Evolutionary conservation across 1,140 invertebrate species (phyloP).

Genomic region (Solen grandis): DNA sequence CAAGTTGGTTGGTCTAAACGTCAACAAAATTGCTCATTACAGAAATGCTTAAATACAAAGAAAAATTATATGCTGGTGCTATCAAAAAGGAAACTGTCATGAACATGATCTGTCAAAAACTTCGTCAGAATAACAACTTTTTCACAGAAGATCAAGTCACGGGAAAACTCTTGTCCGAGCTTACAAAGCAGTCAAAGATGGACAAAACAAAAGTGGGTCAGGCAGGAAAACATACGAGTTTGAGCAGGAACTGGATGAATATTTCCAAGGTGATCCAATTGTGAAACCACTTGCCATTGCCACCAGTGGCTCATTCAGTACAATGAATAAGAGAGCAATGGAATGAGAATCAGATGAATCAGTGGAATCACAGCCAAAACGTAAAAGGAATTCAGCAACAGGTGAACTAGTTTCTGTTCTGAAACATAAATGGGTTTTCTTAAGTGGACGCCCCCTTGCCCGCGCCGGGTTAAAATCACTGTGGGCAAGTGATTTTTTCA

Average conservation of each 20-base stretch:
- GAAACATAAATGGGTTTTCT: too few species aligned
- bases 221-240: slow-evolving; percentile 22
- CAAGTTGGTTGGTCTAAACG: slow-evolving; percentile 10
- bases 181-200: slow-evolving; percentile 21
- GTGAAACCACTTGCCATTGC: neutral
- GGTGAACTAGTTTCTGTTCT: neutral
- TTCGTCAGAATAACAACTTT: slow-evolving; percentile 18
- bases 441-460: too few species aligned
- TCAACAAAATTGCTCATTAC: slow-evolving; percentile 19
- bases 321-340: neutral
- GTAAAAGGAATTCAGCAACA: neutral
- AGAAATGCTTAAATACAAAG: too few species aligned
- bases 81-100: slow-evolving; percentile 26
- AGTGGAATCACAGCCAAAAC: neutral
- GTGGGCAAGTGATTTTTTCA: too few species aligned
- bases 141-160: slow-evolving; percentile 28
- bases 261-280: neutral
- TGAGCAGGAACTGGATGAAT: neutral
- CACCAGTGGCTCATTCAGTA: neutral
- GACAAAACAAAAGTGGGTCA: slow-evolving; percentile 19
- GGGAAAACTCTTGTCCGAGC: slow-evolving; percentile 26
- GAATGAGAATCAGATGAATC: neutral
- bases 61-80: slow-evolving; percentile 3
- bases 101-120: slow-evolving; percentile 29
- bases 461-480: too few species aligned